Base-by-base conservation (phyloP, 2,888 invertebrate species). In the Mesochorus sp. region DNA sequence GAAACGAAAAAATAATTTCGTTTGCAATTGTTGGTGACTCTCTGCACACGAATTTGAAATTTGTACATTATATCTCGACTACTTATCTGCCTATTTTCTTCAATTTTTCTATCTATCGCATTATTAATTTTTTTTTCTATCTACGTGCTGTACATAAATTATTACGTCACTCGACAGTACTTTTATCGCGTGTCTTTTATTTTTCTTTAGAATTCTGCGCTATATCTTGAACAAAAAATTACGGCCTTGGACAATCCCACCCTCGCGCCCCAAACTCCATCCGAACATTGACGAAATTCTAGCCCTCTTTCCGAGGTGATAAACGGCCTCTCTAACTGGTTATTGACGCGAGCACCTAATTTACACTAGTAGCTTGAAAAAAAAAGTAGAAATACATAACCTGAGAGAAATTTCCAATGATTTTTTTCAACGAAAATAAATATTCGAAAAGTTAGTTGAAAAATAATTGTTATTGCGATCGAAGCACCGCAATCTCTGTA, bases 311-410 rank as follows among this genome's bases (percentile, higher is more conserved):
- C 12, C 6, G 49, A 57, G 44, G 42, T 44, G 31, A 47, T 53
- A 34, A 64, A 55, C 44, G 34, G 31, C 47, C 42, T 57, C 34
- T 47, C 10, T 88, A 88, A 87, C 88, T 88, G 86, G 83, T 85
- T 78, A 72, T 81, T 77, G 80, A 77, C 76, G 81, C 28, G 72
- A 67, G 81, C 72, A n/a, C n/a, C n/a, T n/a, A n/a, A n/a, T n/a
- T n/a, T n/a, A n/a, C n/a, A n/a, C n/a, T n/a, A n/a, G n/a, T n/a
- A n/a, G n/a, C n/a, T n/a, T n/a, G n/a, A n/a, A n/a, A n/a, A n/a
- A n/a, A n/a, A n/a, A n/a, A n/a, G n/a, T n/a, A n/a, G n/a, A n/a
- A n/a, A n/a, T n/a, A n/a, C n/a, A n/a, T n/a, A n/a, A n/a, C n/a
- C n/a, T n/a, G 49, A 51, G 1, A 14, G 49, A 53, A 49, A 55